Evolutionary conservation across 2,113 vertebrate genomes (phyloP).

Genomic region (Gallinago media): DNA sequence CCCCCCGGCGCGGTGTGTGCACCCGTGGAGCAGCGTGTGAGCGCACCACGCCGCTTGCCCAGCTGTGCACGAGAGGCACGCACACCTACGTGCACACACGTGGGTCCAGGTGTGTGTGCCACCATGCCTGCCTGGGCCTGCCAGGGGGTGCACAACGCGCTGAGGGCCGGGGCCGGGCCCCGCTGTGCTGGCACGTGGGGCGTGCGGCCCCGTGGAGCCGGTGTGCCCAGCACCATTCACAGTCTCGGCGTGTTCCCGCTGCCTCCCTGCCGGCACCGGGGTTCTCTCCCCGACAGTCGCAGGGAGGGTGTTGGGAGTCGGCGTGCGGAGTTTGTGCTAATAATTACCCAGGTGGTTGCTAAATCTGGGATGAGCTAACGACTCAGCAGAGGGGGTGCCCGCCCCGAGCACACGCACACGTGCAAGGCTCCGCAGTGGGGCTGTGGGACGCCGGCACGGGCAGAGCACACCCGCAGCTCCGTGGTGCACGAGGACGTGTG

Average conservation of each 20-base stretch:
- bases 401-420: accelerated
- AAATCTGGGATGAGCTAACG: background rate
- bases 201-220: background rate
- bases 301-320: accelerated
- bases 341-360: conserved; percentile 6
- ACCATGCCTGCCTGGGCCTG: background rate
- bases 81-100: accelerated
- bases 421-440: background rate
- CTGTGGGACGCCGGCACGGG: background rate
- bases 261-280: background rate
- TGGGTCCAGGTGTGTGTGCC: accelerated
- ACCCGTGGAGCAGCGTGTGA: accelerated
- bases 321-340: background rate
- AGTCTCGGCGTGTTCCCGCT: background rate
- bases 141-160: accelerated
- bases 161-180: background rate
- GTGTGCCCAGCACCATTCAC: background rate
- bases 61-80: accelerated
- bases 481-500: accelerated
- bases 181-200: accelerated
- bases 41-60: accelerated
- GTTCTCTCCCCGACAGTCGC: background rate
- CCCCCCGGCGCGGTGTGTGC: accelerated
- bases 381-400: background rate
- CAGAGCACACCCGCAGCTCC: accelerated